Evolutionary conservation across 2,888 invertebrate genomes (phyloP).

Genomic region (Serripes groenlandicus): DNA sequence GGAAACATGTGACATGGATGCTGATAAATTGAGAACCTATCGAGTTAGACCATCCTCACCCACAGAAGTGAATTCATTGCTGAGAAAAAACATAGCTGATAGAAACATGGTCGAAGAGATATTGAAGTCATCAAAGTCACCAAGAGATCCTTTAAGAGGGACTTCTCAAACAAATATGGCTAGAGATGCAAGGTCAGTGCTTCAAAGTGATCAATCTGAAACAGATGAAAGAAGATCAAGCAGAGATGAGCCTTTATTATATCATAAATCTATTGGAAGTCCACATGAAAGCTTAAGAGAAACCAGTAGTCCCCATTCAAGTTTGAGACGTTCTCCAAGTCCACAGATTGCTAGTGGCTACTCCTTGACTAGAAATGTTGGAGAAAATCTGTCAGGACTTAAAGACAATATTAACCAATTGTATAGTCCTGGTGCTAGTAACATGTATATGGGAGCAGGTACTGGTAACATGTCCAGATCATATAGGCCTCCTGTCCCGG

Average conservation of each 20-base stretch:
- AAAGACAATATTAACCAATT: conserved; percentile 16
- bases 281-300: conserved; percentile 23
- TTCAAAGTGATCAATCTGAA: neutral
- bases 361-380: neutral
- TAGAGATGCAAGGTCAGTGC: neutral
- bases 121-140: neutral
- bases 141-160: neutral
- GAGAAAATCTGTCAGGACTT: neutral
- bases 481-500: neutral
- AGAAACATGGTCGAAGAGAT: neutral
- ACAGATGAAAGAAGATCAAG: neutral
- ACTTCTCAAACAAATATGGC: neutral
- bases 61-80: conserved; percentile 19
- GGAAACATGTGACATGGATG: conserved; percentile 14
- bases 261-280: conserved; percentile 28
- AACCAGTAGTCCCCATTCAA: neutral
- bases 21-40: conserved; percentile 8
- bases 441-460: no score
- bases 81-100: conserved; percentile 26
- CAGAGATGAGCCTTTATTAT: neutral
- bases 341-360: neutral
- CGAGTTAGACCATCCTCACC: conserved; percentile 21
- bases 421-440: neutral
- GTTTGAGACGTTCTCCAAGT: neutral
- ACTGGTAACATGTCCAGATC: neutral